phyloP scores from a whole-genome alignment of 1,140 invertebrate species.

The Branchinecta lynchi region DNA sequence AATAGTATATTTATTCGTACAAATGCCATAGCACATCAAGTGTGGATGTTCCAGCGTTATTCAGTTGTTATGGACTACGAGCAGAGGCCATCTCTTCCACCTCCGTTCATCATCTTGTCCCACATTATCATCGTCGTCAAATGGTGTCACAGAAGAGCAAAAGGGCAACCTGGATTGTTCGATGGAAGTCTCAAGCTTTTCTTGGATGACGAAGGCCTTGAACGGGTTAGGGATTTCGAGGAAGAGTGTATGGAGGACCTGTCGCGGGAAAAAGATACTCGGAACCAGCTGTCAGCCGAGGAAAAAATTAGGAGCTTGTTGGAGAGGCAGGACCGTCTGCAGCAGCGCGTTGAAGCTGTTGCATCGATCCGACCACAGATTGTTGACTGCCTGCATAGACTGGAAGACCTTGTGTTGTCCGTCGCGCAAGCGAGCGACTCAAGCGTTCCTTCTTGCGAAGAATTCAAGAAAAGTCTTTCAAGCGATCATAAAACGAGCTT shows the following conservation, averaged over 20 bases:
- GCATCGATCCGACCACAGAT: background rate
- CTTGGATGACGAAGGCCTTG: conserved; percentile 12
- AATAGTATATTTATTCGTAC: conserved; percentile 97
- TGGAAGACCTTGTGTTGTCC: background rate
- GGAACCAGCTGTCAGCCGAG: background rate
- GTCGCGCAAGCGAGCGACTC: background rate
- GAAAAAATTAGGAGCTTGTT: background rate
- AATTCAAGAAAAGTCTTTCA: background rate
- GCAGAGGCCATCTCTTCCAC: conserved; percentile 85
- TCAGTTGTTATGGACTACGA: conserved; percentile 97
- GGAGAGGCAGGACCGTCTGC: background rate
- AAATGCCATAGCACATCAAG: conserved; percentile 83
- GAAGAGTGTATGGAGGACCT: conserved; percentile 15
- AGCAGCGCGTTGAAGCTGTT: background rate
- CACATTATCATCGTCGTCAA: conserved; percentile 74
- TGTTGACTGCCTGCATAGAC: background rate
- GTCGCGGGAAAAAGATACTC: background rate
- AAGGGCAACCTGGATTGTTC: conserved; percentile 35
- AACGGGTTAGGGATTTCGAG: conserved; percentile 14
- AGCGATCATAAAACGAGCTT: background rate
- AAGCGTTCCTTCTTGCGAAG: background rate
- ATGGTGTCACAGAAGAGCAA: conserved; percentile 61
- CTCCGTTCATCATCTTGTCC: conserved; percentile 78
- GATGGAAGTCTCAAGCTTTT: background rate
- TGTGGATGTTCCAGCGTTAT: conserved; percentile 98